Conservation (phyloP, 1,140 invertebrate species). For the Drosophila albomicans region DNA sequence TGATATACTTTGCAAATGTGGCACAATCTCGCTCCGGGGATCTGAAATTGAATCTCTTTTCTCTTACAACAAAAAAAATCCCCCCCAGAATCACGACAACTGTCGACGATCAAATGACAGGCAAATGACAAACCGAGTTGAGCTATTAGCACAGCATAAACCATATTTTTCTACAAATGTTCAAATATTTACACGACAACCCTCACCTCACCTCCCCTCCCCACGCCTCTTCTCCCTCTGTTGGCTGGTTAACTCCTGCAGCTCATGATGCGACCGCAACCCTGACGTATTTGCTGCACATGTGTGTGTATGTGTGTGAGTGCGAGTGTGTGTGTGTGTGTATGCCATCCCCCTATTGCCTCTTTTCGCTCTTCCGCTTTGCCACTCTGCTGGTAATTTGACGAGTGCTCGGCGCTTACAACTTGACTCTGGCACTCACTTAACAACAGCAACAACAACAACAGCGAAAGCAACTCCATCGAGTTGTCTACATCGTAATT, state of each 20-base stretch:
- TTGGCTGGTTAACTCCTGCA: not conserved
- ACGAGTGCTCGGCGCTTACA: conserved; percentile 64
- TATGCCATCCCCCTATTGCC: not conserved
- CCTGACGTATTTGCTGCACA: conserved; percentile 17
- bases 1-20: conserved; percentile 27
- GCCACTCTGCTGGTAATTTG: conserved; percentile 62
- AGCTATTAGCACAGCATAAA: conserved; percentile 75
- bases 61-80: too few relatives aligned
- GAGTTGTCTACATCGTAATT: conserved; percentile 48
- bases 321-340: not conserved
- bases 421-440: conserved; percentile 79
- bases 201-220: conserved; percentile 7
- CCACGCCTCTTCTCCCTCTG: not conserved
- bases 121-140: conserved; percentile 23
- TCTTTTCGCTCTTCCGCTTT: not conserved
- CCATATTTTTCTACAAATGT: conserved; percentile 81
- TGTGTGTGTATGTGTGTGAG: not conserved
- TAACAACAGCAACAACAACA: conserved; percentile 43
- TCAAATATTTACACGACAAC: conserved; percentile 76
- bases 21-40: conserved; percentile 17
- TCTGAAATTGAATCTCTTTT: not conserved
- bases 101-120: conserved; percentile 75
- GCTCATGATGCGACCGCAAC: conserved; percentile 46
- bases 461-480: conserved; percentile 22
- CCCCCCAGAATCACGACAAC: conserved; percentile 48